Evolutionary conservation across 2,113 vertebrate species (phyloP).

Genomic region (Ictidomys tridecemlineatus): DNA sequence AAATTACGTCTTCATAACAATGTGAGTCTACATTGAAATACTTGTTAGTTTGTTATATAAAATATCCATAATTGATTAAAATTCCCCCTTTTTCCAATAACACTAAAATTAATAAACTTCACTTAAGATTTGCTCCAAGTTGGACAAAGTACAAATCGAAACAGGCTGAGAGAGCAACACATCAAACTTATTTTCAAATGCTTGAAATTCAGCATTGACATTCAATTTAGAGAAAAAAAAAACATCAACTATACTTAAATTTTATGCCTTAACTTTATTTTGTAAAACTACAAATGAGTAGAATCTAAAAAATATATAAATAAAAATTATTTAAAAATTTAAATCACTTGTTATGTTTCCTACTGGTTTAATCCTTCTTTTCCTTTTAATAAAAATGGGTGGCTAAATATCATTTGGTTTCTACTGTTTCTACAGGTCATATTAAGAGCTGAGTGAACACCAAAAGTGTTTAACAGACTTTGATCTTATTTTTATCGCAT

Average conservation of each 20-base stretch:
- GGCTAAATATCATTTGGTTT: slow-evolving; percentile 19
- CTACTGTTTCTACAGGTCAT: slow-evolving; percentile 42
- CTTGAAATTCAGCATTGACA: neutral
- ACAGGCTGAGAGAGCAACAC: neutral
- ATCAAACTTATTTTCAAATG: neutral
- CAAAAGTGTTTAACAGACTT: slow-evolving; percentile 44
- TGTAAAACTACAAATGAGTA: neutral
- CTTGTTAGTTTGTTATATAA: neutral
- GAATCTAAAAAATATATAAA: neutral
- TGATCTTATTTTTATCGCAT: slow-evolving; percentile 79
- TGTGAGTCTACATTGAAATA: neutral
- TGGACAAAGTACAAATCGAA: neutral
- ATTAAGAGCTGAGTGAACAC: slow-evolving; percentile 49
- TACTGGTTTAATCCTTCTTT: neutral
- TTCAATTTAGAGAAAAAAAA: neutral
- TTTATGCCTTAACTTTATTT: neutral
- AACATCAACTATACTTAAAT: neutral
- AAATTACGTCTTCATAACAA: neutral
- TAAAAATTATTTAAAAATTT: neutral
- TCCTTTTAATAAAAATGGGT: slow-evolving; percentile 28
- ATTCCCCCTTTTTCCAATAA: neutral
- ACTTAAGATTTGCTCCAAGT: neutral
- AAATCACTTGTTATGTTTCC: neutral
- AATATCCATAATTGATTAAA: neutral
- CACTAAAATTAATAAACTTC: neutral